Base-by-base conservation (phyloP, 2,888 invertebrate genomes). In the Dastarcus helophoroides region DNA sequence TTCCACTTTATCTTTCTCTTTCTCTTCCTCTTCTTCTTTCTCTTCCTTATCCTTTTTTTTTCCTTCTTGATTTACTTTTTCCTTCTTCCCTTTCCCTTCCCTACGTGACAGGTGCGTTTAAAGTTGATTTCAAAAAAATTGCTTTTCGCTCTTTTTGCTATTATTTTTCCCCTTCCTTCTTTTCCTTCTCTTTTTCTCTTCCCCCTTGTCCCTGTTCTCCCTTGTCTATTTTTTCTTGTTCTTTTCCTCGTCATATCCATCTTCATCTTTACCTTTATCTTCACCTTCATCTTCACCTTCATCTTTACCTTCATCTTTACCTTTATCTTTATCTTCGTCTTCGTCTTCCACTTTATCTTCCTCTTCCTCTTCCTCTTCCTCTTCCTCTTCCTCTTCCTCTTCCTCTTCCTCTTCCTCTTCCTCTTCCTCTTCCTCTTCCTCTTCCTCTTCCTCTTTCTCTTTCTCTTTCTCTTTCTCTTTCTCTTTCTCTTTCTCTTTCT, bases 231-330 rank as follows among this genome's bases (percentile, higher is more conserved):
- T n/a, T n/a, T n/a, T n/a, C n/a, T n/a, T n/a, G n/a, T n/a, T n/a
- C n/a, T n/a, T n/a, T n/a, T 19, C 19, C 19, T 19, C 19, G 8
- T 8, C 19, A 19, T 19, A 6, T 19, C 19, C 19, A 19, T 19
- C 19, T 19, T 19, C 19, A 19, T 19, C 19, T 19, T 19, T 8
- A 19, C 8, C 19, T 19, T 19, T 8, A 19, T 19, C 19, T 19
- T 19, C 19, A 19, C 8, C 19, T 19, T 19, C 19, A 19, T 19
- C 19, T 19, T 19, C 19, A 19, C 8, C 19, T 19, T 19, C 19
- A 19, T 19, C 19, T 19, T 19, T 8, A 19, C 8, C 19, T 19
- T 19, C 19, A 19, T 19, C 19, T 6, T 19, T 8, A 19, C 8
- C 19, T 19, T 19, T 8, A 19, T 19, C 19, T 6, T 19, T 8